Evolutionary conservation across 2,888 invertebrate species (phyloP).

Genomic region (Pterostichus madidus): DNA sequence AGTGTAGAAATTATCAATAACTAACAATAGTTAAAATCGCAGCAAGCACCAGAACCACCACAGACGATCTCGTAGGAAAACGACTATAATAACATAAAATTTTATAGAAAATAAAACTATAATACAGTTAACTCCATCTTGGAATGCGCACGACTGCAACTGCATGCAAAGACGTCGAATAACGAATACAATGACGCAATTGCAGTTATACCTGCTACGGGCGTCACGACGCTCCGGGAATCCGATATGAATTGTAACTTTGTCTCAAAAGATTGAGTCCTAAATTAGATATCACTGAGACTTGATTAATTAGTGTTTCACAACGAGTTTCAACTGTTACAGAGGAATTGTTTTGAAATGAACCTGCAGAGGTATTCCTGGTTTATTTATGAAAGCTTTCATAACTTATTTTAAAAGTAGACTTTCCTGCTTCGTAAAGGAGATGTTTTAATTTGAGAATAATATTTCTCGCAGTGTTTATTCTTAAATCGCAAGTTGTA

Average conservation of each 20-base stretch:
- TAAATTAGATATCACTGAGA: constrained; percentile 34
- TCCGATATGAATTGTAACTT: constrained; percentile 35
- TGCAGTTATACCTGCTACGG: constrained; percentile 15
- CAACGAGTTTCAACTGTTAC: not conserved
- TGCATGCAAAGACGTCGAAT: constrained; percentile 16
- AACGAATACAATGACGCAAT: not conserved
- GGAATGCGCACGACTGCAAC: not conserved
- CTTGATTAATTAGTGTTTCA: constrained; percentile 36
- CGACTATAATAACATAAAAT: constrained; percentile 40
- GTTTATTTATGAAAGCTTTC: not conserved
- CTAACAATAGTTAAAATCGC: not conserved
- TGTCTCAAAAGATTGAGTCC: not conserved
- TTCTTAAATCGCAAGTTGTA: no score
- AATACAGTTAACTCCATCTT: not conserved
- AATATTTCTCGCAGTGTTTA: no score
- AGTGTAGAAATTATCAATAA: no score
- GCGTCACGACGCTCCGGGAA: not conserved
- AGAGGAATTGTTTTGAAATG: constrained; percentile 20
- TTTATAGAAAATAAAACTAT: constrained; percentile 45
- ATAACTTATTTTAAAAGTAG: no score
- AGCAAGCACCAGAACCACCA: not conserved
- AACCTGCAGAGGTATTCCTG: not conserved
- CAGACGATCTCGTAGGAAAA: not conserved
- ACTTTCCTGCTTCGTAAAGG: no score
- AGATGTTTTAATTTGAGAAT: no score